Evolutionary conservation across 2,113 vertebrate genomes (phyloP).

Genomic region (Silurus glanis): DNA sequence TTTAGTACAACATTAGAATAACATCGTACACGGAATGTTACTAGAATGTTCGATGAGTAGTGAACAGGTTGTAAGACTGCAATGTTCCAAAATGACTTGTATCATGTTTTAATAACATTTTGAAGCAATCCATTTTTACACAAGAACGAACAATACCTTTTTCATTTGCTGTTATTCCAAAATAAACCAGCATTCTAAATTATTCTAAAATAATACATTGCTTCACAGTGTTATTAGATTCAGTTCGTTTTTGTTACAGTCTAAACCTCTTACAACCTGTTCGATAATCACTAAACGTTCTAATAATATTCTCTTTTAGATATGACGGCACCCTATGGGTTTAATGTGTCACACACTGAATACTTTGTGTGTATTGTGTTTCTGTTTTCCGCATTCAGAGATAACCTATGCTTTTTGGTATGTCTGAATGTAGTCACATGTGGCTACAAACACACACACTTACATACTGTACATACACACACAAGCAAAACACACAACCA

Average conservation of each 20-base stretch:
- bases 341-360: neutral
- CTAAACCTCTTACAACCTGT: neutral
- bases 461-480: constrained; percentile 63
- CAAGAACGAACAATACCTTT: neutral
- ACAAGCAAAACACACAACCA: constrained; percentile 67
- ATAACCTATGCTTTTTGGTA: constrained; percentile 93
- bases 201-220: neutral
- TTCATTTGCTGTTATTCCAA: neutral
- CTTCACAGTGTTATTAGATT: neutral
- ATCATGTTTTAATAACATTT: neutral
- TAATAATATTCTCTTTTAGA: neutral
- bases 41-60: too few relatives aligned
- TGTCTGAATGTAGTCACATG: constrained; percentile 58
- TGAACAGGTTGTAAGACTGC: too few relatives aligned
- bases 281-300: neutral
- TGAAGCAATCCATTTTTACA: neutral
- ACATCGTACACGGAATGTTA: neutral
- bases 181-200: neutral
- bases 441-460: constrained; percentile 53
- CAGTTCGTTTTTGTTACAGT: neutral
- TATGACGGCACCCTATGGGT: neutral
- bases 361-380: neutral
- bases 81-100: too few relatives aligned
- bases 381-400: constrained; percentile 59
- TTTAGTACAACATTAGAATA: too few relatives aligned